These are phyloP conservation scores for Maniola jurtina DNA, from an alignment of 1,140 invertebrate species.

Conservation along the genomic window DNA sequence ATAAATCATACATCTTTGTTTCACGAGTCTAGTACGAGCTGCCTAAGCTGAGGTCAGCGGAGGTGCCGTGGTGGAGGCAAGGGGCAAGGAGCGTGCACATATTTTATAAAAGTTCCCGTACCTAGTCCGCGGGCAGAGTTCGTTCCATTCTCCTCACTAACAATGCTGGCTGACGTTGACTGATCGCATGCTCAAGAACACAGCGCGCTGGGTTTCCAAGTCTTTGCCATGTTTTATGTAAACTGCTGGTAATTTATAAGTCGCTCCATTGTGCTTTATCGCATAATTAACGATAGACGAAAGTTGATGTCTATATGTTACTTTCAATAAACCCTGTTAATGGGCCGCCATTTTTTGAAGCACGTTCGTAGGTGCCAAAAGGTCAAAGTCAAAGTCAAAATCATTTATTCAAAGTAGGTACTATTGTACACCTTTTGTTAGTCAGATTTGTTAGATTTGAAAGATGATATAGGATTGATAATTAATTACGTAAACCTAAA, in stretches of 20 bases:
- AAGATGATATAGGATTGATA: no score
- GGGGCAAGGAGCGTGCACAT: conserved; percentile 33
- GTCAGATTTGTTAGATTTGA: no score
- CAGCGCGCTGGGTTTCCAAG: conserved; percentile 30
- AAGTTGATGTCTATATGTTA: not conserved
- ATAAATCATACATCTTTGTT: conserved; percentile 18
- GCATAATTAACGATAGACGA: conserved; percentile 8
- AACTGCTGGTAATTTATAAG: conserved; percentile 19
- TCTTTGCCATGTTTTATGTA: conserved; percentile 21
- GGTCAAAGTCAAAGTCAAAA: no score
- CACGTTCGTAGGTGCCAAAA: no score
- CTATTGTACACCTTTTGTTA: no score
- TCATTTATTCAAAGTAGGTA: no score
- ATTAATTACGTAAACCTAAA: no score
- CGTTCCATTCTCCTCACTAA: conserved; percentile 55
- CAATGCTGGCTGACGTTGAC: conserved; percentile 56
- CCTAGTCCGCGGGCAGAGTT: conserved; percentile 33
- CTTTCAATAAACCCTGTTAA: no score
- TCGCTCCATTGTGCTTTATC: conserved; percentile 14
- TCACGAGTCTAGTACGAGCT: conserved; percentile 3
- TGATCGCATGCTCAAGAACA: conserved; percentile 42
- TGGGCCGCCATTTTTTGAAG: no score
- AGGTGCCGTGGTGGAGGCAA: not conserved
- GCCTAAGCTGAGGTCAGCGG: conserved; percentile 10
- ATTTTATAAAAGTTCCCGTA: conserved; percentile 53